A percentile compares a stretch with the other conserved stretches of the same genome.
Evolutionary conservation across 2,888 invertebrate species (phyloP).

Genomic region (Cantharis rufa): DNA sequence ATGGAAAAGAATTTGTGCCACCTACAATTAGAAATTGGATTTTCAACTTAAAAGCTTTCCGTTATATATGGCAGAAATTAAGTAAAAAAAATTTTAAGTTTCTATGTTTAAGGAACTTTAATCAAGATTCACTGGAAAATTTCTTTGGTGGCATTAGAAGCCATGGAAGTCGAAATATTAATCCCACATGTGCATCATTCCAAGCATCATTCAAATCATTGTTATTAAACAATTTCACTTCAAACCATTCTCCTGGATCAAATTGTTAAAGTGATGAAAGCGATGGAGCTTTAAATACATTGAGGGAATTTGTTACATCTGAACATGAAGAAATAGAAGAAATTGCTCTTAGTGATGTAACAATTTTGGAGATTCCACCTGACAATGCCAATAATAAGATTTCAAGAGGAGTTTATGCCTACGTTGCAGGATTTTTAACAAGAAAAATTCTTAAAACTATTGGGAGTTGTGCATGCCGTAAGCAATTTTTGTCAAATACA

Average conservation of each 20-base stretch:
- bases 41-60: not conserved
- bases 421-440: not conserved
- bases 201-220: slow-evolving; percentile 24
- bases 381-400: too few relatives aligned
- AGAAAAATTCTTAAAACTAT: not conserved
- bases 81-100: not conserved
- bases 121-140: slow-evolving; percentile 33
- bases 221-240: slow-evolving; percentile 29
- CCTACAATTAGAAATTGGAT: not conserved
- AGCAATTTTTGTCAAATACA: too few relatives aligned
- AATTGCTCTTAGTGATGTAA: not conserved
- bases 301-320: not conserved
- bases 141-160: slow-evolving; percentile 23
- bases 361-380: not conserved
- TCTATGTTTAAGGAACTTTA: not conserved
- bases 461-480: not conserved
- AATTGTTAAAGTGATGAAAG: slow-evolving; percentile 31
- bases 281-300: not conserved
- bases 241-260: slow-evolving; percentile 24
- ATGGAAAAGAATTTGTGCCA: not conserved
- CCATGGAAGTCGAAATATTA: slow-evolving; percentile 25
- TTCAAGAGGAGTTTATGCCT: not conserved
- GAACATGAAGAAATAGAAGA: not conserved
- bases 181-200: slow-evolving; percentile 23
- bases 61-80: not conserved